Conservation (phyloP, 2,888 invertebrate genomes). For the Zaprionus lineosus region DNA sequence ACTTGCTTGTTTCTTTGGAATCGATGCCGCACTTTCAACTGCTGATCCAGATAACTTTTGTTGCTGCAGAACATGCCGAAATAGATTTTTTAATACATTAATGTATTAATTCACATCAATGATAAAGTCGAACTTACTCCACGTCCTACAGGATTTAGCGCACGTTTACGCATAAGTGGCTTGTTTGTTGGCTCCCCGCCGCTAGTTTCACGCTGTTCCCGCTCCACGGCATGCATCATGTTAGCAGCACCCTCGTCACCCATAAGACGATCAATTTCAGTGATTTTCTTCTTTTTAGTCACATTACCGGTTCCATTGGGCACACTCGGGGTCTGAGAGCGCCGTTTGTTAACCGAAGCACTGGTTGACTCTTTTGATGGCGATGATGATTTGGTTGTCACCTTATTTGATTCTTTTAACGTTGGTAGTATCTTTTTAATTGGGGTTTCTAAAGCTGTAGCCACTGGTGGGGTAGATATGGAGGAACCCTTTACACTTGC, state of each 20-base stretch:
- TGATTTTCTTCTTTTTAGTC: slow-evolving; percentile 84
- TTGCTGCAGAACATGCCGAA: too few species aligned
- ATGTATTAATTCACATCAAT: too few species aligned
- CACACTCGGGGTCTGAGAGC: slow-evolving; percentile 72
- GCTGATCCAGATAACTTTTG: too few species aligned
- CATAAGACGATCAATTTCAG: slow-evolving; percentile 90
- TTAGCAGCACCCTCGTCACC: slow-evolving; percentile 94
- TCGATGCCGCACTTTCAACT: too few species aligned
- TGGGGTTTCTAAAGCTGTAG: slow-evolving; percentile 35
- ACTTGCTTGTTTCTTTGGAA: too few species aligned
- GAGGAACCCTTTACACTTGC: slow-evolving; percentile 57
- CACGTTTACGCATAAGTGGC: slow-evolving; percentile 78
- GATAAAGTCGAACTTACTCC: slow-evolving; percentile 54
- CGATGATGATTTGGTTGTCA: slow-evolving; percentile 37
- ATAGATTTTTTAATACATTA: too few species aligned
- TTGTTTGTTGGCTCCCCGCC: slow-evolving; percentile 64
- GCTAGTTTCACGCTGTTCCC: slow-evolving; percentile 69
- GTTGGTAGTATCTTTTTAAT: slow-evolving; percentile 59
- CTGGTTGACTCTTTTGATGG: slow-evolving; percentile 26
- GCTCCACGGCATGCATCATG: slow-evolving; percentile 91
- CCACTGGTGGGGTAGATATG: too few species aligned
- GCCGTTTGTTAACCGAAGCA: slow-evolving; percentile 58
- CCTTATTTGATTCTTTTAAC: slow-evolving; percentile 54
- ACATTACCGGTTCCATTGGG: slow-evolving; percentile 51
- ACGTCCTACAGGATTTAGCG: slow-evolving; percentile 68